These are phyloP conservation scores for Epinotia demarniana DNA, from an alignment of 2,888 invertebrate genomes.

Conservation along the genomic window DNA sequence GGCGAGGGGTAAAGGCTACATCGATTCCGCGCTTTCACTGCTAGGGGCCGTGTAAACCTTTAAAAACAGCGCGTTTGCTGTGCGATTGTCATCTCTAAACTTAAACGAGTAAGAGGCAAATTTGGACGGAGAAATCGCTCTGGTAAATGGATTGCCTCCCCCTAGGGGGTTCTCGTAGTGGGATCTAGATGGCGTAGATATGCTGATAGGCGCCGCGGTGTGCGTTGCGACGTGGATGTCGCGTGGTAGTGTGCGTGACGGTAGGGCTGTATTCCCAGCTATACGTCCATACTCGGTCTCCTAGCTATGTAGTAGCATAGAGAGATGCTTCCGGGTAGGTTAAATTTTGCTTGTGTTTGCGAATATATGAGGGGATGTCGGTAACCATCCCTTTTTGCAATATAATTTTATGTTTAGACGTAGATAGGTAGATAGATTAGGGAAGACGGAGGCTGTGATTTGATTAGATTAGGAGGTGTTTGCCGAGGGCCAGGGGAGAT, in stretches of 20 bases:
- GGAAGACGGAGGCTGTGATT: constrained; percentile 84
- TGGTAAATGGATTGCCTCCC: constrained; percentile 85
- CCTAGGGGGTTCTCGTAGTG: constrained; percentile 83
- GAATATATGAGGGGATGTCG: constrained; percentile 82
- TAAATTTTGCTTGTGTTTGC: constrained; percentile 83
- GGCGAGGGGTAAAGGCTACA: constrained; percentile 84
- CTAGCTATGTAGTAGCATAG: constrained; percentile 67
- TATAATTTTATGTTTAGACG: constrained; percentile 82
- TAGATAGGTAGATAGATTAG: constrained; percentile 83
- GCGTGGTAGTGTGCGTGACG: constrained; percentile 60
- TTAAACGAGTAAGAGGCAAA: constrained; percentile 74
- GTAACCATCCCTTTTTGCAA: constrained; percentile 82
- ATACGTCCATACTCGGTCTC: constrained; percentile 61
- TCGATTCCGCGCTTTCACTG: constrained; percentile 85
- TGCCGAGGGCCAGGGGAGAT: constrained; percentile 78
- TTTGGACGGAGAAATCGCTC: constrained; percentile 68
- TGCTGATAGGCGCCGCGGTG: constrained; percentile 78
- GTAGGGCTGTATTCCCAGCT: constrained; percentile 73
- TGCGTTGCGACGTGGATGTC: constrained; percentile 61
- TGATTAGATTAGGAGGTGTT: constrained; percentile 85
- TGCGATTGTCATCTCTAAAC: constrained; percentile 81
- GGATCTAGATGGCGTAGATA: constrained; percentile 85
- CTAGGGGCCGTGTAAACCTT: constrained; percentile 85
- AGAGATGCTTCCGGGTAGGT: constrained; percentile 80
- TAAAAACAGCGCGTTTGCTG: constrained; percentile 81